phyloP scores from a whole-genome alignment of 1,140 invertebrate genomes.

The Drosophila lacertosa region DNA sequence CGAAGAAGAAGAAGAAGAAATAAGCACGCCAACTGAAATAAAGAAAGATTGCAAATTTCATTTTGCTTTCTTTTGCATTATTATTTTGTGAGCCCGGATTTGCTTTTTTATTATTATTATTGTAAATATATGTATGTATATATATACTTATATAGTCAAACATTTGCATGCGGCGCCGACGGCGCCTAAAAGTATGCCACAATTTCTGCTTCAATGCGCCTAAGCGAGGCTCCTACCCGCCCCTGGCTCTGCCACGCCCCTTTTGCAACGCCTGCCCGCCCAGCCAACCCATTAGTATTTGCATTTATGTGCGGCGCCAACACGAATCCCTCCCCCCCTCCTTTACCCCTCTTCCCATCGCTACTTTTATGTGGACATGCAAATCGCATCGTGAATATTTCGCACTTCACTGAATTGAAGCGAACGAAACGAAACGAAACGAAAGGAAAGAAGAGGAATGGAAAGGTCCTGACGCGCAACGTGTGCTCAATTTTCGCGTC shows the following conservation, averaged over 20 bases:
- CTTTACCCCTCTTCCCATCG: conserved; percentile 3
- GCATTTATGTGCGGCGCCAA: conserved; percentile 78
- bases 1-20: conserved; percentile 35
- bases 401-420: conserved; percentile 64
- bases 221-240: conserved; percentile 3
- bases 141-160: conserved; percentile 77
- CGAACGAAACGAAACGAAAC: too few relatives aligned
- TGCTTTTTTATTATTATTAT: conserved; percentile 76
- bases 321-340: conserved; percentile 13
- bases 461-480: conserved; percentile 22
- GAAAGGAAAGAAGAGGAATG: too few relatives aligned
- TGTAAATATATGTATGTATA: too few relatives aligned
- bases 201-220: conserved; percentile 53
- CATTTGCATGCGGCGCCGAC: conserved; percentile 70
- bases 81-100: conserved; percentile 52
- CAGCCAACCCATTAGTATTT: conserved; percentile 62
- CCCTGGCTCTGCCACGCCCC: neutral
- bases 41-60: conserved; percentile 33
- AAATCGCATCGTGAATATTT: conserved; percentile 78
- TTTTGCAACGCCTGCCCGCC: too few relatives aligned
- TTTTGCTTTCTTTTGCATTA: conserved; percentile 25
- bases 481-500: conserved; percentile 9
- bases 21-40: conserved; percentile 16
- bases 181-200: conserved; percentile 76
- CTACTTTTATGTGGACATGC: conserved; percentile 54